These are phyloP conservation scores for Acridotheres tristis DNA, from an alignment of 2,797 vertebrate genomes.

Conservation along the genomic window DNA sequence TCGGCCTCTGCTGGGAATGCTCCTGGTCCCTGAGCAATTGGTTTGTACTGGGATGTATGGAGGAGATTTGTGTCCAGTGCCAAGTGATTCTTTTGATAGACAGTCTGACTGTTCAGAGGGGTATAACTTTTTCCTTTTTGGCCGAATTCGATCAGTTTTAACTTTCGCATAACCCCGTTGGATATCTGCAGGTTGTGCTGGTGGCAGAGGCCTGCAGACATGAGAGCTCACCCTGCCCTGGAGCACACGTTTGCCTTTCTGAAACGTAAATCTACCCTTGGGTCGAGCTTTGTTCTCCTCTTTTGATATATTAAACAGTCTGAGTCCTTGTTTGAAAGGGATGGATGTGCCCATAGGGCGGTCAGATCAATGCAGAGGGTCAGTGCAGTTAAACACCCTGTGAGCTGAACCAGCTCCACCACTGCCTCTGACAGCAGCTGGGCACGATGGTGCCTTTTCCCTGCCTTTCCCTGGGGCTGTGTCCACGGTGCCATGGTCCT, in stretches of 20 bases:
- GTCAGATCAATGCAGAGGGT: background rate
- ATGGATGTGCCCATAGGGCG: background rate
- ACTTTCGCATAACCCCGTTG: fast-evolving
- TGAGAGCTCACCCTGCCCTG: background rate
- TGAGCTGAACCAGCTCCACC: background rate
- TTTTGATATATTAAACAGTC: background rate
- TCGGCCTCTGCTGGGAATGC: background rate
- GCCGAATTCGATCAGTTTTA: background rate
- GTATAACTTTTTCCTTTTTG: fast-evolving
- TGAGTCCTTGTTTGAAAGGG: background rate
- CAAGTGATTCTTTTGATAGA: fast-evolving
- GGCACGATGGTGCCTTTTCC: background rate
- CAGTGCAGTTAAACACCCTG: background rate
- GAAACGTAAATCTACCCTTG: background rate
- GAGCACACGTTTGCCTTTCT: background rate
- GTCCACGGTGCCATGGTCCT: background rate
- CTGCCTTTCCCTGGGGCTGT: background rate
- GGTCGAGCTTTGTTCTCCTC: background rate
- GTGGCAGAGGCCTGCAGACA: background rate
- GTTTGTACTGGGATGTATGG: background rate
- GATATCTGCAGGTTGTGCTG: background rate
- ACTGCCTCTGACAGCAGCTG: background rate
- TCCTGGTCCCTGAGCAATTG: background rate
- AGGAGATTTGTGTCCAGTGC: background rate
- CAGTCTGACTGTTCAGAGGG: fast-evolving